Evolutionary conservation across 2,113 vertebrate genomes (phyloP).

Genomic region (Passer montanus): DNA sequence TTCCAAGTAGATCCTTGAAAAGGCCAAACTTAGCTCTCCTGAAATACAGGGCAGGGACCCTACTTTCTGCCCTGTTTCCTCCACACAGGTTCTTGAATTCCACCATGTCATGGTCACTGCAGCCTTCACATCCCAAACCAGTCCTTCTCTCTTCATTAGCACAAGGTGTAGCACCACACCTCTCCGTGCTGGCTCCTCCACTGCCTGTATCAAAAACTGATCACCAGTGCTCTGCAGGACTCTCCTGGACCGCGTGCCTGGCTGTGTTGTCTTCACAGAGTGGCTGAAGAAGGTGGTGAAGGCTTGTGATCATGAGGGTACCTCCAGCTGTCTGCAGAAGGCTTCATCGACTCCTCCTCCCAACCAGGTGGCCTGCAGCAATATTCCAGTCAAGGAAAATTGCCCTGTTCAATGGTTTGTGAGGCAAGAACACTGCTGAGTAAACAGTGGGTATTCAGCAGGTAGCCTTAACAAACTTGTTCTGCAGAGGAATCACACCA

Average conservation of each 20-base stretch:
- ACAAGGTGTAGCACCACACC: background rate
- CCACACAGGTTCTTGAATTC: background rate
- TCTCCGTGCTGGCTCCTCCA: background rate
- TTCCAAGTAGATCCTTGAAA: background rate
- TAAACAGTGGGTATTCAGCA: background rate
- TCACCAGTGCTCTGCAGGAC: background rate
- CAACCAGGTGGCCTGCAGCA: background rate
- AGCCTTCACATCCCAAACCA: background rate
- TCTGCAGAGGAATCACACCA: background rate
- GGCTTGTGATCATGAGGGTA: background rate
- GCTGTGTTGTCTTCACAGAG: too few relatives aligned
- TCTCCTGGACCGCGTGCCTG: background rate
- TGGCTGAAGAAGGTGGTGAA: background rate
- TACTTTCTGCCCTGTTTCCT: background rate
- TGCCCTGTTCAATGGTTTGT: background rate
- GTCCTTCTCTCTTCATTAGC: background rate
- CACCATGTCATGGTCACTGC: background rate
- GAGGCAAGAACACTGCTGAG: background rate
- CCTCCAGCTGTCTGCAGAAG: background rate
- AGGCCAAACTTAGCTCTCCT: background rate
- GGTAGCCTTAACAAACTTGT: background rate
- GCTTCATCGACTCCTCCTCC: fast-evolving
- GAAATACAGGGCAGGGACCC: background rate
- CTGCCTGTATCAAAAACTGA: background rate
- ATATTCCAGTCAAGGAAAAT: background rate